Evolutionary conservation across 2,888 invertebrate species (phyloP).

Genomic region (Pachymerium ferrugineum): DNA sequence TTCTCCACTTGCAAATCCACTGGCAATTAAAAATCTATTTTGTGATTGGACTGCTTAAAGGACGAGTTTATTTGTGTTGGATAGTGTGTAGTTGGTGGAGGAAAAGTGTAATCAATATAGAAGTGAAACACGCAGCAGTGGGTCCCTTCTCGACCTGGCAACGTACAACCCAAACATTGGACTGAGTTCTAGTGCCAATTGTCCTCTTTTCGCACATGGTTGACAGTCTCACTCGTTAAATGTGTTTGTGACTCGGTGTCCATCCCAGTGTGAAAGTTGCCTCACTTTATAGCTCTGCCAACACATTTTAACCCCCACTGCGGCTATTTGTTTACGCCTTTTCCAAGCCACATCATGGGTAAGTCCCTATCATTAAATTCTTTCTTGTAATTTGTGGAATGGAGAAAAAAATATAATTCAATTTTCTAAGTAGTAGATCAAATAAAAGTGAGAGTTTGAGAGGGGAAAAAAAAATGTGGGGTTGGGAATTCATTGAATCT

Average conservation of each 20-base stretch:
- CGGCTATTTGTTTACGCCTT: slow-evolving; percentile 16
- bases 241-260: slow-evolving; percentile 9
- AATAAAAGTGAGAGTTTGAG: not conserved
- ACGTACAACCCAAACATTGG: not conserved
- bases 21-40: not conserved
- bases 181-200: not conserved
- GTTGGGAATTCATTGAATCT: slow-evolving; percentile 16
- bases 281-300: not conserved
- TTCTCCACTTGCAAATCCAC: no score
- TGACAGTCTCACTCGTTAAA: slow-evolving; percentile 15
- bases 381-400: not conserved
- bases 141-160: not conserved
- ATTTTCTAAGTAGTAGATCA: no score
- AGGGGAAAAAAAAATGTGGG: not conserved
- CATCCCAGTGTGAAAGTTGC: slow-evolving; percentile 12
- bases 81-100: not conserved
- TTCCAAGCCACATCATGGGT: slow-evolving; percentile 14
- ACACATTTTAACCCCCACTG: slow-evolving; percentile 11
- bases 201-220: slow-evolving; percentile 10
- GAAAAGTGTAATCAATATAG: slow-evolving; percentile 2
- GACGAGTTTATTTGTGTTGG: not conserved
- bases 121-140: not conserved
- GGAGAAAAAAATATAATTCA: no score
- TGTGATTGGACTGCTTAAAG: slow-evolving; percentile 2
- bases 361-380: not conserved